Conservation (phyloP, 2,113 vertebrate species). For the Erpornis zantholeuca region DNA sequence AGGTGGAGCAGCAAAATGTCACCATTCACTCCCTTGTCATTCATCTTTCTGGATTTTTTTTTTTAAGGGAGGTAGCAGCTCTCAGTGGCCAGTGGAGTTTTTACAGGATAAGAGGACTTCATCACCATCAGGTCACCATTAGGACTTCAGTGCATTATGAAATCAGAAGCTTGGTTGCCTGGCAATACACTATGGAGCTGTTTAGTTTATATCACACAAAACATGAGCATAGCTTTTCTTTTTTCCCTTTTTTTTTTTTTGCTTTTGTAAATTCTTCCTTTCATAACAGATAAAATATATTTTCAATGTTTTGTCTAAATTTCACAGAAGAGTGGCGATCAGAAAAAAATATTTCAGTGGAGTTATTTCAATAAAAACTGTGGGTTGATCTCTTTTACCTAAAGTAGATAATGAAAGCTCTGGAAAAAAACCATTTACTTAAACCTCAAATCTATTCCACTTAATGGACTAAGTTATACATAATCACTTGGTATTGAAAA, state of each 20-base stretch:
- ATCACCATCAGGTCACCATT: not conserved
- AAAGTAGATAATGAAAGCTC: not conserved
- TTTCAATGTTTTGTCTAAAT: not conserved
- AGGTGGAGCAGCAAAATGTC: constrained; percentile 27
- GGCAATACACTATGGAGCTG: not conserved
- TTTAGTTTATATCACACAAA: not conserved
- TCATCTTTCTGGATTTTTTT: not conserved
- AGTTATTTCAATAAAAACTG: not conserved
- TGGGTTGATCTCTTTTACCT: not conserved
- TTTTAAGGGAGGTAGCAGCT: not conserved
- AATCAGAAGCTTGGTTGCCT: not conserved
- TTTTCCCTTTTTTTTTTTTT: not conserved
- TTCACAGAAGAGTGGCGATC: not conserved
- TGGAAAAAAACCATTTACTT: not conserved
- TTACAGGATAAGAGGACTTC: not conserved
- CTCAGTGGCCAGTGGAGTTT: not conserved
- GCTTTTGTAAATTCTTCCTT: not conserved
- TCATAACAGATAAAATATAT: not conserved
- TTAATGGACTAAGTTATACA: not conserved
- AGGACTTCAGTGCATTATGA: not conserved
- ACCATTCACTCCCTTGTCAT: not conserved
- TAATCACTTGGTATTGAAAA: not conserved
- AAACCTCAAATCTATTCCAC: not conserved
- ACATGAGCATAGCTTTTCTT: not conserved
- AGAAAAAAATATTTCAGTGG: not conserved